Percentiles rank a stretch among this genome's conserved stretches.
phyloP scores from a whole-genome alignment of 2,888 invertebrate genomes.

The Flexamia atlantica region DNA sequence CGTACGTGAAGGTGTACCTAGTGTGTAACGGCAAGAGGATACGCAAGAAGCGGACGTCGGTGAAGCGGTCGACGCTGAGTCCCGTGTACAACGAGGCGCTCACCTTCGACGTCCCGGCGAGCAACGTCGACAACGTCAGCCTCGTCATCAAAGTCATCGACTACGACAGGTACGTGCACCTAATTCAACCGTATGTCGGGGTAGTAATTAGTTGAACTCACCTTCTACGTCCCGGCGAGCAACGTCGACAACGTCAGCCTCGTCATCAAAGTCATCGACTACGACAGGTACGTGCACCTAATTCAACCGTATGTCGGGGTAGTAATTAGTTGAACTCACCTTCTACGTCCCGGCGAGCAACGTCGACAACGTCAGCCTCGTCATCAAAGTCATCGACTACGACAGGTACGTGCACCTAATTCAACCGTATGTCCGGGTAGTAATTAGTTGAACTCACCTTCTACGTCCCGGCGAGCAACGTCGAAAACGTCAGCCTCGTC shows the following conservation, averaged over 20 bases:
- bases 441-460: too few relatives aligned
- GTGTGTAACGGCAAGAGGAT: conserved; percentile 92
- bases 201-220: too few relatives aligned
- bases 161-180: conserved; percentile 90
- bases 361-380: conserved; percentile 88
- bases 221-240: conserved; percentile 92
- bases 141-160: conserved; percentile 92
- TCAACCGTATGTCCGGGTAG: too few relatives aligned
- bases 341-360: conserved; percentile 93
- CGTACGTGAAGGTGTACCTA: conserved; percentile 95
- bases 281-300: conserved; percentile 89
- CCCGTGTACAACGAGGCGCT: conserved; percentile 97
- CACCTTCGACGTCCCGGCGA: conserved; percentile 93
- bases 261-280: conserved; percentile 92
- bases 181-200: too few relatives aligned
- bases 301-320: too few relatives aligned
- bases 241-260: conserved; percentile 90
- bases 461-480: conserved; percentile 90
- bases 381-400: conserved; percentile 93
- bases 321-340: too few relatives aligned
- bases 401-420: conserved; percentile 89
- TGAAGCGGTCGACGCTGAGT: conserved; percentile 90
- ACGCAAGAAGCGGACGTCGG: conserved; percentile 95
- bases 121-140: conserved; percentile 89
- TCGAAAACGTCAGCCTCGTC: conserved; percentile 88